A percentile compares a stretch with the other conserved stretches of the same genome.
Evolutionary conservation across 2,797 vertebrate genomes (phyloP).

Genomic region (Crenichthys baileyi): DNA sequence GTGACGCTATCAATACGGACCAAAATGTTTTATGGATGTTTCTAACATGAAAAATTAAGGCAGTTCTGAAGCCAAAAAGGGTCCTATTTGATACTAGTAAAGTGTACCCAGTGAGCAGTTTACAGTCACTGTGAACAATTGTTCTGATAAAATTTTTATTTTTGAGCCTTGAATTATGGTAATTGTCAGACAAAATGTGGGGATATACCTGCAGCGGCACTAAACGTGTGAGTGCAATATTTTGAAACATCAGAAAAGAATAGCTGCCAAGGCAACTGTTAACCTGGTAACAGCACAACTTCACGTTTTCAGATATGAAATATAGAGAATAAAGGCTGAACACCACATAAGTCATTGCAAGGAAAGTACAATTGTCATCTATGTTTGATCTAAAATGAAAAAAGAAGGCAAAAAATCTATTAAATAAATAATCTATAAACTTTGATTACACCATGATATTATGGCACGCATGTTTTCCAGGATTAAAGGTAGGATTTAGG

Average conservation of each 20-base stretch:
- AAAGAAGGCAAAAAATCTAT: not conserved
- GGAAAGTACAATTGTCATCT: not conserved
- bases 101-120: no score
- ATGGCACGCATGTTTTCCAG: not conserved
- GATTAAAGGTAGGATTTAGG: not conserved
- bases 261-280: constrained; percentile 14
- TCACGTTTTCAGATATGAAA: constrained; percentile 12
- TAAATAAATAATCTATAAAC: not conserved
- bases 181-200: constrained; percentile 1
- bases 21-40: no score
- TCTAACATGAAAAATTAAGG: no score
- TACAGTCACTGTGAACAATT: no score
- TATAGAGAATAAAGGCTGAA: not conserved
- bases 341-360: not conserved
- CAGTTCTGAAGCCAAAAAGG: no score
- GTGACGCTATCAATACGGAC: no score
- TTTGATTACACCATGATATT: not conserved
- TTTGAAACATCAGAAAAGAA: constrained; percentile 9
- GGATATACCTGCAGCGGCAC: not conserved
- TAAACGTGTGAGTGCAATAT: not conserved
- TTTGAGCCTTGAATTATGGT: not conserved
- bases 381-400: not conserved
- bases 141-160: no score
- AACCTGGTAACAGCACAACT: constrained; percentile 39
- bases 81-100: no score